Evolutionary conservation across 2,888 invertebrate genomes (phyloP).

Genomic region (Lamproptera curius): DNA sequence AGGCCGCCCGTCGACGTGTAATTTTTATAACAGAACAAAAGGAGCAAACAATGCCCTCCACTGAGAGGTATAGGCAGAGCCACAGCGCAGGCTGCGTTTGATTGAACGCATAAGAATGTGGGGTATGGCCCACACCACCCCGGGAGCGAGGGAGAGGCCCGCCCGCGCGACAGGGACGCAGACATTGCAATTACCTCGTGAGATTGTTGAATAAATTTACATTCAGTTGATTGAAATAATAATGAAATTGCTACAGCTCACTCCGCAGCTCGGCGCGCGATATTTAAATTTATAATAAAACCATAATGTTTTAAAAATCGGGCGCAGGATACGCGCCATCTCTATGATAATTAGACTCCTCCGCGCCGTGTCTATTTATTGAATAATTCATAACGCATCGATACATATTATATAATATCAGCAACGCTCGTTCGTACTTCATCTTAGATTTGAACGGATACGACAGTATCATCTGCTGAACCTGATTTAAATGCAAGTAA

Average conservation of each 20-base stretch:
- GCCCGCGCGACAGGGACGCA: constrained; percentile 40
- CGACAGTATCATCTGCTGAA: too few species aligned
- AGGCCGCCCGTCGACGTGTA: constrained; percentile 38
- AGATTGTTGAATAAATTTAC: constrained; percentile 79
- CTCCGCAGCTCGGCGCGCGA: constrained; percentile 65
- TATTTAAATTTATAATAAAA: constrained; percentile 78
- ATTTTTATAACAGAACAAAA: constrained; percentile 60
- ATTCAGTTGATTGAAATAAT: constrained; percentile 79
- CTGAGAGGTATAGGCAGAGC: constrained; percentile 43
- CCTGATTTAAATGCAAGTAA: too few species aligned
- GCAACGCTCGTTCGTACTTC: too few species aligned
- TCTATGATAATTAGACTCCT: constrained; percentile 63
- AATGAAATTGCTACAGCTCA: constrained; percentile 75
- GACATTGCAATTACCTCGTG: constrained; percentile 72
- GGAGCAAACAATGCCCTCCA: constrained; percentile 49
- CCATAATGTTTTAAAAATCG: constrained; percentile 71
- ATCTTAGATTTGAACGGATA: too few species aligned
- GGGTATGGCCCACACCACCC: constrained; percentile 40
- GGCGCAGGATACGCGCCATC: constrained; percentile 53
- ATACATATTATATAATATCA: constrained; percentile 14
- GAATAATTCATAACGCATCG: constrained; percentile 43
- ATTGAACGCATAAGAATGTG: constrained; percentile 76
- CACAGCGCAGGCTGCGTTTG: constrained; percentile 60
- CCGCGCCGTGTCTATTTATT: constrained; percentile 43
- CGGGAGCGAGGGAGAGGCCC: constrained; percentile 35